Percentiles rank a stretch among this genome's conserved stretches.
Evolutionary conservation across 23 tunicate genomes (phyloP).

Genomic region (Trididemnum nubilum): DNA sequence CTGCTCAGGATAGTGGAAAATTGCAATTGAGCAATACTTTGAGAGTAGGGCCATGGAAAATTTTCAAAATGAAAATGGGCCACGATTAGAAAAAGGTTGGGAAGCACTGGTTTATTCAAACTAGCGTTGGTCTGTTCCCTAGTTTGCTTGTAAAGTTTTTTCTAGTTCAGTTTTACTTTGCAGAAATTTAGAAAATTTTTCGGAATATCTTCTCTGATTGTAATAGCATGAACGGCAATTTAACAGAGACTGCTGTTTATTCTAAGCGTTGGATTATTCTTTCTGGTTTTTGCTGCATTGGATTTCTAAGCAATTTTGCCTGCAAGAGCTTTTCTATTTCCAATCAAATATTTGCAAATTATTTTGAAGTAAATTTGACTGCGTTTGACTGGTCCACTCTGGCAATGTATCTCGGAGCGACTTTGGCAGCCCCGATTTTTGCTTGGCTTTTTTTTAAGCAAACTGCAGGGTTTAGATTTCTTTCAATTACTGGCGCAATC

Average conservation of each 20-base stretch:
- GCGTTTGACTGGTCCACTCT: background rate
- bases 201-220: too few species aligned
- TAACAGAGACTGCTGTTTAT: conserved; percentile 1
- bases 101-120: too few species aligned
- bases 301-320: background rate
- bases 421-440: background rate
- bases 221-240: too few species aligned
- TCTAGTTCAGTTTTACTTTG: too few species aligned
- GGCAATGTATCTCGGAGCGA: background rate
- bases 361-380: background rate
- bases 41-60: too few species aligned
- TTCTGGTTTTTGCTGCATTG: background rate
- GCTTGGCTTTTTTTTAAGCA: background rate
- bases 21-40: too few species aligned
- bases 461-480: background rate
- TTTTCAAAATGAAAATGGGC: too few species aligned
- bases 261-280: background rate
- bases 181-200: too few species aligned
- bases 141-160: too few species aligned
- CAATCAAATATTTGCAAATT: background rate
- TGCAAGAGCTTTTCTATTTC: background rate
- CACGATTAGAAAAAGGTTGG: too few species aligned
- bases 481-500: background rate
- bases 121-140: too few species aligned
- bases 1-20: too few species aligned